Percentiles rank a stretch among this genome's conserved stretches.
phyloP scores from a whole-genome alignment of 2,113 vertebrate genomes.

The Pelodiscus sinensis region DNA sequence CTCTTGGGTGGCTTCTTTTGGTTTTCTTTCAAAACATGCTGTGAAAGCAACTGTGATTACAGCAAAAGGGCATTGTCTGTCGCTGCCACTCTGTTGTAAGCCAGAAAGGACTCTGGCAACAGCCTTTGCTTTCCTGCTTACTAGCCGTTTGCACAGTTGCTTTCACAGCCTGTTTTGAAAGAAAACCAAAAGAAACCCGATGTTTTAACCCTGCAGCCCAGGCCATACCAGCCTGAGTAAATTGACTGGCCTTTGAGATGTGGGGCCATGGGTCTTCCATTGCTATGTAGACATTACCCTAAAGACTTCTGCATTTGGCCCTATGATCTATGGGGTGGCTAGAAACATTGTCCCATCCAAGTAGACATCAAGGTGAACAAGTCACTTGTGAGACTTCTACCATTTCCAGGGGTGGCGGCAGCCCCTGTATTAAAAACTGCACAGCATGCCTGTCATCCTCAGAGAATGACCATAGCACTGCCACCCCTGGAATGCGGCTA shows the following conservation, averaged over 20 bases:
- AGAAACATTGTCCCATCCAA: neutral
- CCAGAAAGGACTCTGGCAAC: too few relatives aligned
- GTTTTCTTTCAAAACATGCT: too few relatives aligned
- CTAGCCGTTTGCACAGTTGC: neutral
- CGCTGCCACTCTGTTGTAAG: too few relatives aligned
- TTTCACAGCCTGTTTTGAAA: neutral
- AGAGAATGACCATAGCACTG: neutral
- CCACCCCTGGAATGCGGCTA: conserved; percentile 25
- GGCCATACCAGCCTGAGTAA: neutral
- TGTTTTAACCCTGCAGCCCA: too few relatives aligned
- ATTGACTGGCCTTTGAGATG: neutral
- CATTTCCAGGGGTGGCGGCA: conserved; percentile 5
- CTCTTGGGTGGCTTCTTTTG: neutral
- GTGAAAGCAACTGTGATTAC: too few relatives aligned
- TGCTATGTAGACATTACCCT: neutral
- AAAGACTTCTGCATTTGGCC: neutral
- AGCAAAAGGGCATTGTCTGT: too few relatives aligned
- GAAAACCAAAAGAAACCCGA: neutral
- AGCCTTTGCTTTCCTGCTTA: too few relatives aligned
- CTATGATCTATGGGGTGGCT: neutral
- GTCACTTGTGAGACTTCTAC: neutral
- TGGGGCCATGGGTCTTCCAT: neutral
- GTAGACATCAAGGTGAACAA: neutral
- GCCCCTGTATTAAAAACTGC: neutral
- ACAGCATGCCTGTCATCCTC: conserved; percentile 4